Base-by-base conservation (phyloP, 2,797 vertebrate species). In the Vireo griseus region DNA sequence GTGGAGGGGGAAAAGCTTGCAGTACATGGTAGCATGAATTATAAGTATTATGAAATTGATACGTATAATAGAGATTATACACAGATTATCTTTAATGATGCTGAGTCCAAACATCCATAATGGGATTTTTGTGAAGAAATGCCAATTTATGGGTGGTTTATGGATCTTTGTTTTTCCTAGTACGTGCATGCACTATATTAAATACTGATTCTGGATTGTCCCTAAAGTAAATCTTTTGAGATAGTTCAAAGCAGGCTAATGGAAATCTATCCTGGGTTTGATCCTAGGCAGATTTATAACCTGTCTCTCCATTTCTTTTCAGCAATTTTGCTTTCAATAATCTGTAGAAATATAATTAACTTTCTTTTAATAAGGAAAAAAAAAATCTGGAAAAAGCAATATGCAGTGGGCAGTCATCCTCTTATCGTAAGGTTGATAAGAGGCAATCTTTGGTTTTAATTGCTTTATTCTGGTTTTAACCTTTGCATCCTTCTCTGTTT, bases 171-270 rank as follows among this genome's bases (percentile, higher is more conserved):
- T 9, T 76, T 76, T 71, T 47, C 16, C 22, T 57, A 25, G 11
- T 6, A 52, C 0, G 1, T 11, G 5, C 44, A 40, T 31, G 6
- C 8, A 3, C 3, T 35, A 3, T 20, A 44, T n/a, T 44, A 68
- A 88, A 57, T 33, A 31, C 2, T 33, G 33, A 52, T 54, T 58
- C 37, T 24, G 16, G 5, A 2, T 47, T 40, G 16, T 82, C 22
- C 11, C 24, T 73, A 9, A 48, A 76, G 35, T 28, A 66, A 77
- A 66, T 19, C 9, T 67, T 75, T 13, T 22, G 48, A 67, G 25
- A 22, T 5, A 16, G 13, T 47, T 74, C 7, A 3, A 50, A 88
- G 44, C 7, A 58, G 12, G 5, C 5, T 42, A 55, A 61, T 28
- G 29, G 47, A 78, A 63, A 52, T 55, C 11, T 57, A 5, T 39